phyloP scores from a whole-genome alignment of 2,797 vertebrate genomes.

The Hyperoplus lanceolatus region DNA sequence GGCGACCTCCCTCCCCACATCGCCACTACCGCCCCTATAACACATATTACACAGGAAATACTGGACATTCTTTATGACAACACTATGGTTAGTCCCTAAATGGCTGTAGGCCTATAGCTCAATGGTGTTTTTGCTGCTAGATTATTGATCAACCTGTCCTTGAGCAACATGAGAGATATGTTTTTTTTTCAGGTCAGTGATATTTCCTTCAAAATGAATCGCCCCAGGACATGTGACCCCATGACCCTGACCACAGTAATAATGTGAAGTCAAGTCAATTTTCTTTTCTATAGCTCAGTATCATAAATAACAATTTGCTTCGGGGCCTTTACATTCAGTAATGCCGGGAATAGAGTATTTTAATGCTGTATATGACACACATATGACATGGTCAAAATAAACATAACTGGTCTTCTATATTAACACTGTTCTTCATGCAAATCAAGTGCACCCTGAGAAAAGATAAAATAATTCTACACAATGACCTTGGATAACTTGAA shows the following conservation, averaged over 20 bases:
- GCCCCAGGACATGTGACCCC: constrained; percentile 2
- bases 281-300: too few relatives aligned
- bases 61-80: background rate
- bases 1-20: too few relatives aligned
- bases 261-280: background rate
- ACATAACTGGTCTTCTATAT: background rate
- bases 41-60: background rate
- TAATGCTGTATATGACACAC: background rate
- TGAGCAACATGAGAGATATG: background rate
- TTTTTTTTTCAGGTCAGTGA: background rate
- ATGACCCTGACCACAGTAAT: constrained; percentile 29
- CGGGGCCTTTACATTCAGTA: background rate
- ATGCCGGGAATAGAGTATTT: constrained; percentile 32
- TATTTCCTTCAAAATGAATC: constrained; percentile 18
- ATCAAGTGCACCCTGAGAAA: background rate
- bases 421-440: background rate
- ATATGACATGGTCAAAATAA: background rate
- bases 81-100: background rate
- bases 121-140: background rate
- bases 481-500: background rate
- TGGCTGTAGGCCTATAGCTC: background rate
- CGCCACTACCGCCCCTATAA: too few relatives aligned
- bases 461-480: background rate
- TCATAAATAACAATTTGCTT: too few relatives aligned
- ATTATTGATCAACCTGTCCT: constrained; percentile 22